Conservation (phyloP, 2,797 vertebrate genomes). For the Danio aesculapii region DNA sequence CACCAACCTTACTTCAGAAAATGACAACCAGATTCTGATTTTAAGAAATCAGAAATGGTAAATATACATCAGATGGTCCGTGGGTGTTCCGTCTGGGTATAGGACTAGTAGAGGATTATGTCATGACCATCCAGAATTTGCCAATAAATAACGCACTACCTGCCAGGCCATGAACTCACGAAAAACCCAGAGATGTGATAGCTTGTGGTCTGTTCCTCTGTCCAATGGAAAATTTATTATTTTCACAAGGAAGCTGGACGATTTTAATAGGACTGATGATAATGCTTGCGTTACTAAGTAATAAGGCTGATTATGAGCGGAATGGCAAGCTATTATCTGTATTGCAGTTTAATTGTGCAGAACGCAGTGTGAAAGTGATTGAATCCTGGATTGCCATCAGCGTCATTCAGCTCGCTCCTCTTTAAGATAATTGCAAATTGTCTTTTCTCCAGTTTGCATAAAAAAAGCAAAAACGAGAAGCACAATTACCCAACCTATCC, state of each 20-base stretch:
- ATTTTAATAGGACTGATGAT: constrained; percentile 79
- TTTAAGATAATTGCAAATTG: constrained; percentile 86
- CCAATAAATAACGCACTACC: background rate
- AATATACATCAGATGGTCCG: constrained; percentile 2
- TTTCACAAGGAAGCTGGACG: constrained; percentile 73
- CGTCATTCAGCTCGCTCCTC: constrained; percentile 79
- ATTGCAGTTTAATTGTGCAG: constrained; percentile 87
- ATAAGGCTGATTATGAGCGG: constrained; percentile 83
- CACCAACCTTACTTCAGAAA: background rate
- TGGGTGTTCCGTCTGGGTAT: background rate
- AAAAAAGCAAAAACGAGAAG: constrained; percentile 79
- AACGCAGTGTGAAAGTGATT: constrained; percentile 84
- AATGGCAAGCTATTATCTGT: constrained; percentile 84
- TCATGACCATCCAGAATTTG: background rate
- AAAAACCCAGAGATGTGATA: background rate
- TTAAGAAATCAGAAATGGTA: background rate
- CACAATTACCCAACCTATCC: constrained; percentile 80
- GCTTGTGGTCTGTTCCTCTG: constrained; percentile 4
- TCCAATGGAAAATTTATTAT: constrained; percentile 65
- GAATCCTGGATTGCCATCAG: constrained; percentile 84
- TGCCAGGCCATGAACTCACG: background rate
- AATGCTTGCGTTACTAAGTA: constrained; percentile 82
- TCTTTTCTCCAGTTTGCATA: constrained; percentile 85
- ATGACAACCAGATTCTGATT: background rate
- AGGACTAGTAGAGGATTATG: background rate